Conservation (phyloP, 2,797 vertebrate genomes). For the Danio jaintianensis region DNA sequence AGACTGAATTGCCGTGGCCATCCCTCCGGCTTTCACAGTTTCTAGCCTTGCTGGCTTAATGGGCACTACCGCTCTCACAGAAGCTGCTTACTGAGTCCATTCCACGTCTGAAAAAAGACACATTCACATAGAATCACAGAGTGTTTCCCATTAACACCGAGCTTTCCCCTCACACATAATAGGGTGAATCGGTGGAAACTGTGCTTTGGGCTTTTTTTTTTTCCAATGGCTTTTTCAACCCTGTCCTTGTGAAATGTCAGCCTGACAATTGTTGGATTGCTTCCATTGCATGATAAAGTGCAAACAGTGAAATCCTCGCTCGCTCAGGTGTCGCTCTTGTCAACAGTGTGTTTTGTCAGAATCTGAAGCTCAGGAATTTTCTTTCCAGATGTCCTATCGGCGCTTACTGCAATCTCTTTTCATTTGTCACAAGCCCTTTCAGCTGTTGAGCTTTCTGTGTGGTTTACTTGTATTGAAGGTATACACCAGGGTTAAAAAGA, state of each 20-base stretch:
- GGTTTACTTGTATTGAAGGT: neutral
- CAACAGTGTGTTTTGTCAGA: slow-evolving; percentile 19
- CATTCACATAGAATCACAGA: neutral
- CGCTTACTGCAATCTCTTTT: neutral
- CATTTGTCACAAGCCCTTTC: slow-evolving; percentile 28
- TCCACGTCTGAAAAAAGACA: slow-evolving; percentile 23
- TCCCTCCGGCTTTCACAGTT: slow-evolving; percentile 33
- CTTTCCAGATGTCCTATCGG: neutral
- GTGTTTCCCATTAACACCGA: slow-evolving; percentile 39
- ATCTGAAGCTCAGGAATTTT: neutral
- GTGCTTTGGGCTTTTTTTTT: neutral
- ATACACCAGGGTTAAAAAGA: neutral
- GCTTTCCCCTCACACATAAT: slow-evolving; percentile 10
- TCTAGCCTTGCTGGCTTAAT: slow-evolving; percentile 31
- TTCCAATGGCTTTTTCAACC: neutral
- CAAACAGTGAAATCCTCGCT: slow-evolving; percentile 24
- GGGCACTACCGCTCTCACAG: slow-evolving; percentile 18
- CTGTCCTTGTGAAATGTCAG: slow-evolving; percentile 24
- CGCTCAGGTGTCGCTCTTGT: slow-evolving; percentile 7
- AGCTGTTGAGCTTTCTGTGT: neutral
- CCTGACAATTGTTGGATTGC: slow-evolving; percentile 18
- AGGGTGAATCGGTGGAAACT: slow-evolving; percentile 11
- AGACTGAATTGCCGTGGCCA: slow-evolving; percentile 23
- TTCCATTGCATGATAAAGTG: slow-evolving; percentile 31
- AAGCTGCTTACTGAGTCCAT: slow-evolving; percentile 36